Evolutionary conservation across 1,140 invertebrate species (phyloP).

Genomic region (Drosophila dunni): DNA sequence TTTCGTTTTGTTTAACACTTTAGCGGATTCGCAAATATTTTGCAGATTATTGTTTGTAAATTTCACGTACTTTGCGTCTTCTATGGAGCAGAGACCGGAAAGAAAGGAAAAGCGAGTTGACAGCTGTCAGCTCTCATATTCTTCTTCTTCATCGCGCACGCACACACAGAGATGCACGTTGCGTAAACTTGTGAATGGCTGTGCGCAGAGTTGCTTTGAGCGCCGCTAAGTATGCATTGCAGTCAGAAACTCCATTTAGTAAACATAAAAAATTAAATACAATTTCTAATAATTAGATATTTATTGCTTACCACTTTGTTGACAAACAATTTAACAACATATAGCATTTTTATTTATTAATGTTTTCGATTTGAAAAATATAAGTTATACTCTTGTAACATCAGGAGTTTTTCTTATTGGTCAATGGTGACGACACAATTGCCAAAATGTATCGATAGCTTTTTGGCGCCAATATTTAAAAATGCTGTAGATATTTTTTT

Average conservation of each 20-base stretch:
- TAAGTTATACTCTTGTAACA: no score
- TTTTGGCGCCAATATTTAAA: no score
- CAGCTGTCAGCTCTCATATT: conserved; percentile 66
- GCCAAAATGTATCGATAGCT: no score
- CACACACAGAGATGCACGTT: conserved; percentile 30
- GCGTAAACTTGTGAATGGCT: conserved; percentile 28
- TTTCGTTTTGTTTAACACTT: conserved; percentile 38
- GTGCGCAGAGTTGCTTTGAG: conserved; percentile 8
- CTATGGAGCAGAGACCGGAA: conserved; percentile 81
- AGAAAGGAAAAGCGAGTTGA: conserved; percentile 82
- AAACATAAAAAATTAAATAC: no score
- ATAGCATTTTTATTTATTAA: no score
- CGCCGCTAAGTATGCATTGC: background rate
- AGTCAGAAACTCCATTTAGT: background rate
- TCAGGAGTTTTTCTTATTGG: no score
- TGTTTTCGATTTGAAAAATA: no score
- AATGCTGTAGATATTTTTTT: no score
- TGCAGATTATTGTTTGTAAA: conserved; percentile 63
- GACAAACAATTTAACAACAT: no score
- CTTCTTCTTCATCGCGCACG: conserved; percentile 33
- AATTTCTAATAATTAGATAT: no score
- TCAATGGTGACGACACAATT: no score
- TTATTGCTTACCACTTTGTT: no score
- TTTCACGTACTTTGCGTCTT: conserved; percentile 83
- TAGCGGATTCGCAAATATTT: conserved; percentile 63